A percentile compares a stretch with the other conserved stretches of the same genome.
phyloP scores from a whole-genome alignment of 2,797 vertebrate genomes.

The Heliangelus exortis region DNA sequence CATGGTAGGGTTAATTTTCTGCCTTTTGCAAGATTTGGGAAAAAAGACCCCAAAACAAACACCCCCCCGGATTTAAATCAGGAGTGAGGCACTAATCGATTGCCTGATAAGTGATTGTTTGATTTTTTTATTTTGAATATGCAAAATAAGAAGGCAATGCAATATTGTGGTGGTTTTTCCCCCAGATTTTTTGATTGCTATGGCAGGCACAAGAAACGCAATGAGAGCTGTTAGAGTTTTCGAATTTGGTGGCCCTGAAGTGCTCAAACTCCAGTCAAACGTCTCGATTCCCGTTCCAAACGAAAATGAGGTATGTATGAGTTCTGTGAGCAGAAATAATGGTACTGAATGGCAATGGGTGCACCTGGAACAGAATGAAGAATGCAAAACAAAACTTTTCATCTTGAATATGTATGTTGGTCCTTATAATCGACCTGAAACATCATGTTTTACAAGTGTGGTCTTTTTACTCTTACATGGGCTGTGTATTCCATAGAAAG shows the following conservation, averaged over 20 bases:
- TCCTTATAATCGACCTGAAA: fast-evolving
- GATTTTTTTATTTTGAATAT: not conserved
- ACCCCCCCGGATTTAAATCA: not conserved
- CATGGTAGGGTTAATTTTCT: not conserved
- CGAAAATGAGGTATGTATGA: constrained; percentile 82
- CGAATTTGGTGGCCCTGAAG: constrained; percentile 89
- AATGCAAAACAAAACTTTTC: not conserved
- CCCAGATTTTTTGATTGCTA: constrained; percentile 25
- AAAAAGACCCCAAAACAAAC: not conserved
- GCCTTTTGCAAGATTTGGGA: constrained; percentile 31
- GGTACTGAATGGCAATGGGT: not conserved
- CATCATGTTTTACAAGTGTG: fast-evolving
- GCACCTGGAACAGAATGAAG: not conserved
- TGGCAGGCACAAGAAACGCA: constrained; percentile 77
- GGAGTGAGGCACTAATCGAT: not conserved
- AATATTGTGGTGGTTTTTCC: not conserved
- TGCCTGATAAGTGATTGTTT: constrained; percentile 19
- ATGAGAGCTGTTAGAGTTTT: constrained; percentile 90
- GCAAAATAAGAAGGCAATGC: not conserved
- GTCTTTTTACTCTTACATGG: fast-evolving
- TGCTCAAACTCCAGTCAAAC: constrained; percentile 82
- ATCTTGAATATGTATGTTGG: fast-evolving
- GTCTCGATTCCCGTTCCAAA: constrained; percentile 81
- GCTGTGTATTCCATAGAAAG: fast-evolving
- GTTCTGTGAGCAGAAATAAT: not conserved